phyloP scores from a whole-genome alignment of 2,888 invertebrate genomes.

The Lacanobia wlatinum region DNA sequence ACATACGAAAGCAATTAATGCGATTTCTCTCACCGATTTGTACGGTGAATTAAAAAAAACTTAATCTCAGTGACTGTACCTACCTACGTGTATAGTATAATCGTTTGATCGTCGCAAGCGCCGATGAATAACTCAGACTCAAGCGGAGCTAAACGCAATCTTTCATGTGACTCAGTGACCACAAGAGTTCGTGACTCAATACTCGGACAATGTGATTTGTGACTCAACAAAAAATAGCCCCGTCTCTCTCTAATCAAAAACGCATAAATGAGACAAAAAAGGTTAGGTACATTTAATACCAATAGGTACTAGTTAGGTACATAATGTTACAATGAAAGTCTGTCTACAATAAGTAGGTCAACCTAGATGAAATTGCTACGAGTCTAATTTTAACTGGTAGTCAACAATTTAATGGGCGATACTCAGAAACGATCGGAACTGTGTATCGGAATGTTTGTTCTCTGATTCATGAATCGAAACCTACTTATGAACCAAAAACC shows the following conservation, averaged over 20 bases:
- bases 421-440: constrained; percentile 67
- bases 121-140: constrained; percentile 74
- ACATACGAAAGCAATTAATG: background rate
- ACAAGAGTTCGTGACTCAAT: constrained; percentile 79
- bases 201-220: constrained; percentile 67
- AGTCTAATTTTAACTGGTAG: constrained; percentile 71
- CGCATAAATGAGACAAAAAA: constrained; percentile 60
- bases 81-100: constrained; percentile 20
- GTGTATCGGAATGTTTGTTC: constrained; percentile 59
- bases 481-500: constrained; percentile 60
- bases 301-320: constrained; percentile 39
- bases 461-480: constrained; percentile 63
- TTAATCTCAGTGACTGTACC: constrained; percentile 31
- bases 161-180: constrained; percentile 83
- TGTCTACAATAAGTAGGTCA: constrained; percentile 65
- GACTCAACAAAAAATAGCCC: constrained; percentile 71
- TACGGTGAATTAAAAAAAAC: constrained; percentile 20
- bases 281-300: constrained; percentile 50
- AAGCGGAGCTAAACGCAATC: constrained; percentile 71
- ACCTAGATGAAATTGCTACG: constrained; percentile 68
- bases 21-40: constrained; percentile 20
- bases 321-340: constrained; percentile 51
- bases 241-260: constrained; percentile 66
- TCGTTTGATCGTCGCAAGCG: constrained; percentile 68
- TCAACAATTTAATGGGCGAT: constrained; percentile 65